Percentiles rank a stretch among this genome's conserved stretches.
phyloP scores from a whole-genome alignment of 2,113 vertebrate species.

The Cinclus cinclus region DNA sequence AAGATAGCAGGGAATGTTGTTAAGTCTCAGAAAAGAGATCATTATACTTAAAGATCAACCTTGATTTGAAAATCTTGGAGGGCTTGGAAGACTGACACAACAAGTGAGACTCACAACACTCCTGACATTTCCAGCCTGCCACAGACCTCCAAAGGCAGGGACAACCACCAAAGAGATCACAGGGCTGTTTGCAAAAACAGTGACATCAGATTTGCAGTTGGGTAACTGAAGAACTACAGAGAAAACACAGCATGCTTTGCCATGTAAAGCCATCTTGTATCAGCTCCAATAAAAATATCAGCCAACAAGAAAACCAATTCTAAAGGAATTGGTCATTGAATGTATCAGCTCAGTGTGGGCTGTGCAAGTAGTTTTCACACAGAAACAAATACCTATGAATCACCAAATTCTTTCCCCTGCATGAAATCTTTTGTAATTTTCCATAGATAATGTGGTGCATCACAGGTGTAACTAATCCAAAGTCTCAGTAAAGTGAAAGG shows the following conservation, averaged over 20 bases:
- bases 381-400: slow-evolving; percentile 31
- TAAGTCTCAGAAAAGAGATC: neutral
- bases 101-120: neutral
- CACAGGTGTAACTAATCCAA: neutral
- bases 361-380: neutral
- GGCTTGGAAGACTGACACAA: neutral
- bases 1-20: neutral
- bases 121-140: neutral
- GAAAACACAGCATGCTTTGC: neutral
- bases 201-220: neutral
- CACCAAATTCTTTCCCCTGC: neutral
- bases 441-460: neutral
- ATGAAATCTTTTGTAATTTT: neutral
- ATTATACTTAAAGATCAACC: neutral
- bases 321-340: slow-evolving; percentile 13
- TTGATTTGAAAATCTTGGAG: neutral
- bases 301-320: neutral
- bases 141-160: neutral
- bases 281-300: neutral
- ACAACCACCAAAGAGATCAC: neutral
- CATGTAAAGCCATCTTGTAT: neutral
- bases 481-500: neutral
- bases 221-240: neutral
- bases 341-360: neutral
- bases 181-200: neutral